A percentile compares a stretch with the other conserved stretches of the same genome.
These are phyloP conservation scores for Lasioglossum calceatum DNA, from an alignment of 2,888 invertebrate species.

Conservation along the genomic window DNA sequence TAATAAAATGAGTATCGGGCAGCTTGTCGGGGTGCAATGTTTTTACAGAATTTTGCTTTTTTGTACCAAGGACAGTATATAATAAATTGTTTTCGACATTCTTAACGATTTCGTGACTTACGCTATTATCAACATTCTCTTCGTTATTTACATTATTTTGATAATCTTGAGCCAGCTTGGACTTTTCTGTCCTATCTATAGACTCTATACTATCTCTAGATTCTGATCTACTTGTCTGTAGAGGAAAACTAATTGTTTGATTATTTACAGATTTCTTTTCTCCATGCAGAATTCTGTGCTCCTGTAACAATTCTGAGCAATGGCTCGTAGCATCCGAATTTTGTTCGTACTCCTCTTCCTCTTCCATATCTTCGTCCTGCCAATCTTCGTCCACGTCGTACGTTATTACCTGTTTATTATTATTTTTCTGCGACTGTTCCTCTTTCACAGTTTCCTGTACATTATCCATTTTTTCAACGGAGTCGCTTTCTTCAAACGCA, in stretches of 20 bases:
- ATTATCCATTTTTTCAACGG: slow-evolving; percentile 27
- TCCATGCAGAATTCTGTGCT: slow-evolving; percentile 44
- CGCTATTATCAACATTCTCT: slow-evolving; percentile 59
- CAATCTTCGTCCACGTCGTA: slow-evolving; percentile 82
- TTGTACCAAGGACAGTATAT: slow-evolving; percentile 82
- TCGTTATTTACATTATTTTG: slow-evolving; percentile 62
- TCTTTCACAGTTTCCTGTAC: slow-evolving; percentile 34
- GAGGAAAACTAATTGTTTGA: slow-evolving; percentile 33
- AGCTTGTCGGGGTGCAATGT: slow-evolving; percentile 64
- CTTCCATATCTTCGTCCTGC: slow-evolving; percentile 80
- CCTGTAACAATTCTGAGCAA: slow-evolving; percentile 42
- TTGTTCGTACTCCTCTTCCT: slow-evolving; percentile 65
- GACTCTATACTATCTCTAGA: slow-evolving; percentile 48
- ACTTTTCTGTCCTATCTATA: slow-evolving; percentile 51
- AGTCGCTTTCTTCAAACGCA: slow-evolving; percentile 50
- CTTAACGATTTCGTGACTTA: slow-evolving; percentile 79
- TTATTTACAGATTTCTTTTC: slow-evolving; percentile 58
- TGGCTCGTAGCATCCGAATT: slow-evolving; percentile 59
- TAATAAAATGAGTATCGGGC: slow-evolving; percentile 72
- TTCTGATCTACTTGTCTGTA: slow-evolving; percentile 55
- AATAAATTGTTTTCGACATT: slow-evolving; percentile 81
- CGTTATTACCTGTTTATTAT: slow-evolving; percentile 70
- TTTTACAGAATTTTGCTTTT: slow-evolving; percentile 73
- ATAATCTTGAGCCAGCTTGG: slow-evolving; percentile 52
- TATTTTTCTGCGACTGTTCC: slow-evolving; percentile 42